Conservation (phyloP, 2,888 invertebrate genomes). For the Drepana falcataria region DNA sequence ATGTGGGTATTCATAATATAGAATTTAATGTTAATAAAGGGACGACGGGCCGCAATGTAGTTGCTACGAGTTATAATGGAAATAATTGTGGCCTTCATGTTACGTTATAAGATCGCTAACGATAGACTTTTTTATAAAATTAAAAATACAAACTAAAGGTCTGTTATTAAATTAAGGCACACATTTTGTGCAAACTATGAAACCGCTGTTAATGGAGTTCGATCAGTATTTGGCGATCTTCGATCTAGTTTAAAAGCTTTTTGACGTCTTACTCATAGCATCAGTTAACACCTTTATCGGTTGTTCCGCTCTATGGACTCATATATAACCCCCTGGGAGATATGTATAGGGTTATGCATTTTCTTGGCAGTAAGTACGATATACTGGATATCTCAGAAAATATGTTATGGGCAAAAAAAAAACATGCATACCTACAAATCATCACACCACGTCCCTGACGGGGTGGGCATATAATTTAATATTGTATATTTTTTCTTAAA, state of each 20-base stretch:
- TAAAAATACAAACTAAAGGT: conserved; percentile 6
- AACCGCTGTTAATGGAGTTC: conserved; percentile 56
- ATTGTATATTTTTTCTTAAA: no score
- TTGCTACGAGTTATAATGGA: conserved; percentile 47
- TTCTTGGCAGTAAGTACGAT: no score
- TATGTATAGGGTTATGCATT: no score
- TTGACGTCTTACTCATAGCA: conserved; percentile 55
- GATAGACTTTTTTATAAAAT: no score
- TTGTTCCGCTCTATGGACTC: conserved; percentile 18
- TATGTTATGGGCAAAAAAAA: no score
- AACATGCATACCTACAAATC: no score
- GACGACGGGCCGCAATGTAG: conserved; percentile 52
- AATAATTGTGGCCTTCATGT: conserved; percentile 43
- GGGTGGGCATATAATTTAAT: no score
- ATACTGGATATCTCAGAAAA: no score
- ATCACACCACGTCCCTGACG: no score
- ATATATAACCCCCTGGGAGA: conserved; percentile 4
- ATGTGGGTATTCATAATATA: conserved; percentile 38
- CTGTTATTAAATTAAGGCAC: conserved; percentile 7
- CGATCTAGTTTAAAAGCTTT: conserved; percentile 69
- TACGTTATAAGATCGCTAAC: not conserved
- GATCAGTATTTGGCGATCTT: conserved; percentile 48
- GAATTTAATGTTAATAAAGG: conserved; percentile 65
- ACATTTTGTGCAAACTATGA: conserved; percentile 9
- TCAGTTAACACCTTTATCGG: conserved; percentile 46